Conservation (phyloP, 2,113 vertebrate species). For the Murina feae region DNA sequence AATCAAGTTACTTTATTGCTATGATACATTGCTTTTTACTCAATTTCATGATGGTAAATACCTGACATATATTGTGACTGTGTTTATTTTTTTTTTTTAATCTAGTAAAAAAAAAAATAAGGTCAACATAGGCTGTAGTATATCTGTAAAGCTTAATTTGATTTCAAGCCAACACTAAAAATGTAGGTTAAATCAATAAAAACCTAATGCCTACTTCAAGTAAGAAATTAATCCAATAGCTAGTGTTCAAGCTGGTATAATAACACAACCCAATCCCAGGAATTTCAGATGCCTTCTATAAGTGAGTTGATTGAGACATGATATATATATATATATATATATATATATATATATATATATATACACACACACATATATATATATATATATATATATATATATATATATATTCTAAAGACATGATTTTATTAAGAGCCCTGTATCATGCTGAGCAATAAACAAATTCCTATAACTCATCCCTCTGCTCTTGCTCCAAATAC, state of each 20-base stretch:
- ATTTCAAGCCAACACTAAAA: not conserved
- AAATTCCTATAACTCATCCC: fast-evolving
- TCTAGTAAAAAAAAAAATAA: not conserved
- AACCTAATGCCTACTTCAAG: not conserved
- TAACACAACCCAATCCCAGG: not conserved
- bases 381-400: too few relatives aligned
- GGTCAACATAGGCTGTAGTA: not conserved
- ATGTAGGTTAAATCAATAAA: not conserved
- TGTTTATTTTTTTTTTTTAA: too few relatives aligned
- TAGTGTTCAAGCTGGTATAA: not conserved
- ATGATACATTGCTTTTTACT: not conserved
- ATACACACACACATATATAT: too few relatives aligned
- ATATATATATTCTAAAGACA: not conserved
- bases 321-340: not conserved
- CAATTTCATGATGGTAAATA: not conserved
- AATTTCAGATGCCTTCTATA: not conserved
- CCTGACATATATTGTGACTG: not conserved
- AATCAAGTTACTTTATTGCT: not conserved
- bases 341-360: too few relatives aligned
- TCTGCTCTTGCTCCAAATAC: not conserved
- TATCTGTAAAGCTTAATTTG: not conserved
- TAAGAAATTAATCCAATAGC: not conserved
- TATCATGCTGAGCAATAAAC: not conserved
- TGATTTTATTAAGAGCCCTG: not conserved
- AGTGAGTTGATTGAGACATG: too few relatives aligned